Percentiles rank a stretch among this genome's conserved stretches.
Conservation (phyloP, 1,140 invertebrate genomes). For the Leptinotarsa texana region DNA sequence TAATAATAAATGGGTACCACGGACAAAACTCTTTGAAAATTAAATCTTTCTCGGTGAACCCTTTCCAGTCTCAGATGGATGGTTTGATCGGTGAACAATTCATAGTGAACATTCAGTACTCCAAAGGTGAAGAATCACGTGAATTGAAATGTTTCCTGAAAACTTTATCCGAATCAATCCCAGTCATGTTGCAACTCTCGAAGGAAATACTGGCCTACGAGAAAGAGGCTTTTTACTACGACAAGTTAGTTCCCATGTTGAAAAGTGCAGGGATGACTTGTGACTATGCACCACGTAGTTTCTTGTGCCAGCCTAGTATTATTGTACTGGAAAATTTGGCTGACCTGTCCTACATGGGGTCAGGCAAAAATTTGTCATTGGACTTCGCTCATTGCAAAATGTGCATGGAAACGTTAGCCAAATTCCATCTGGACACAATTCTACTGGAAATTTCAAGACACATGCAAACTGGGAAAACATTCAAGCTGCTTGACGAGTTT, state of each 20-base stretch:
- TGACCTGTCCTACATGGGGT: conserved; percentile 16
- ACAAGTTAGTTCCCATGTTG: conserved; percentile 24
- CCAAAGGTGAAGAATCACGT: conserved; percentile 3
- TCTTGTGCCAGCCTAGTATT: conserved; percentile 31
- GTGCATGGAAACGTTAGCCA: conserved; percentile 49
- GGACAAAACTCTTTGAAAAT: background rate
- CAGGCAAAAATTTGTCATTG: conserved; percentile 24
- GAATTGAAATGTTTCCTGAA: conserved; percentile 37
- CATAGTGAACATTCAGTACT: conserved; percentile 31
- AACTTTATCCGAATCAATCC: conserved; percentile 28
- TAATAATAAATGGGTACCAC: background rate
- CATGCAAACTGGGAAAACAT: conserved; percentile 22
- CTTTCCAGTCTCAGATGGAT: conserved; percentile 21
- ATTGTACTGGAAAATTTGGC: conserved; percentile 39
- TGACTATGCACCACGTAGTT: conserved; percentile 33
- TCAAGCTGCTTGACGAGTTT: conserved; percentile 32
- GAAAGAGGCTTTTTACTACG: conserved; percentile 38
- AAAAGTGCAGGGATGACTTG: conserved; percentile 26
- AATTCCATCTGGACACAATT: conserved; percentile 50
- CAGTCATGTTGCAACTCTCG: conserved; percentile 28
- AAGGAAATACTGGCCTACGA: conserved; percentile 34
- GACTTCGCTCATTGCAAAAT: conserved; percentile 39
- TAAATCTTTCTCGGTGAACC: background rate
- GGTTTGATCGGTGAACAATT: conserved; percentile 38
- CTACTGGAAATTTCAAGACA: conserved; percentile 45